These are phyloP conservation scores for Halisarca cf. caerulea DNA, from an alignment of 37 sponge, comb jelly and placozoan species.

Conservation along the genomic window DNA sequence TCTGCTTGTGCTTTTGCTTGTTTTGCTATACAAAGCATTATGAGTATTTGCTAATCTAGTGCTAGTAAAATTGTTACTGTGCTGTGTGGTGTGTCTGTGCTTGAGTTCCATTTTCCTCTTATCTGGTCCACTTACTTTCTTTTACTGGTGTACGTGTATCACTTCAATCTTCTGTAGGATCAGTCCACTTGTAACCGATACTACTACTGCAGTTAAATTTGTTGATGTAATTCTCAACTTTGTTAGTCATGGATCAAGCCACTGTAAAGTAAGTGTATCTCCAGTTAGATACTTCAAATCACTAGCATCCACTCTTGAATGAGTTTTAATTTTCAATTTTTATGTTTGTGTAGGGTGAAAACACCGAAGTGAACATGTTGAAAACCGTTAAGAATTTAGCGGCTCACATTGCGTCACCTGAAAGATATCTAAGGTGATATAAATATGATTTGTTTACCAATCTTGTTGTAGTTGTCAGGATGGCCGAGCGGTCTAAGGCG, in stretches of 20 bases:
- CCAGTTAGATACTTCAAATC: too few species aligned
- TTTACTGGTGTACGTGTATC: background rate
- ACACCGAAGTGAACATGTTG: background rate
- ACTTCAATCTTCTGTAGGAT: constrained; percentile 33
- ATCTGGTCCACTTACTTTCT: too few species aligned
- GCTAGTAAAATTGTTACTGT: too few species aligned
- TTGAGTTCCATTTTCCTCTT: too few species aligned
- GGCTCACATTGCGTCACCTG: background rate
- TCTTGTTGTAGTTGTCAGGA: constrained; percentile 60
- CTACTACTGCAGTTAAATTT: constrained; percentile 6
- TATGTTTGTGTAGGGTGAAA: background rate
- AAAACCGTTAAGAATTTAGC: background rate
- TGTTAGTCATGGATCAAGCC: background rate
- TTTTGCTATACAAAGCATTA: too few species aligned
- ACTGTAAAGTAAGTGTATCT: too few species aligned
- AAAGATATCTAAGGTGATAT: background rate
- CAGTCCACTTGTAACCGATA: constrained; percentile 43
- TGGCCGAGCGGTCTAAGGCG: constrained; percentile 98
- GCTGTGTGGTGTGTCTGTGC: too few species aligned
- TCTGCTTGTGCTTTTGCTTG: too few species aligned
- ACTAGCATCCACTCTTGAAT: too few species aligned
- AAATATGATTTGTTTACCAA: background rate
- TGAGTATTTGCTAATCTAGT: too few species aligned
- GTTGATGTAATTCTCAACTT: background rate
- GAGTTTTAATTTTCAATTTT: too few species aligned